Percentiles rank a stretch among this genome's conserved stretches.
Conservation (phyloP, 2,888 invertebrate species). For the Cerastoderma edule region DNA sequence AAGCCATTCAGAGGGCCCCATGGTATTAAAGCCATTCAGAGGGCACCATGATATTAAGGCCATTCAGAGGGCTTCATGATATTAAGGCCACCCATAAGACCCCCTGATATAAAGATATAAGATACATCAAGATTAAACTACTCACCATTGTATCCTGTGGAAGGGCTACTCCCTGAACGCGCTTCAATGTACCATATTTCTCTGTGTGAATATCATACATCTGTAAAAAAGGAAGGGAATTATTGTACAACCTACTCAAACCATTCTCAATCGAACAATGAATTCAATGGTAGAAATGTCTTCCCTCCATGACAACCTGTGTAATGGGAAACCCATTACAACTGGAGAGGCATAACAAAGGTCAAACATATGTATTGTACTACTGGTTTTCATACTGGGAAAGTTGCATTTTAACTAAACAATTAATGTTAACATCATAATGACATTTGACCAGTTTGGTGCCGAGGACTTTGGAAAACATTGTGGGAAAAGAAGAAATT, state of each 20-base stretch:
- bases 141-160: constrained; percentile 86
- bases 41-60: not conserved
- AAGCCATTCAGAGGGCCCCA: not conserved
- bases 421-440: too few relatives aligned
- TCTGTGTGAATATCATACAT: constrained; percentile 89
- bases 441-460: too few relatives aligned
- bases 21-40: not conserved
- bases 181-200: constrained; percentile 87
- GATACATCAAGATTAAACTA: not conserved
- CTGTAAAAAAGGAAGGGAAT: constrained; percentile 68
- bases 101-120: not conserved
- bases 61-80: not conserved
- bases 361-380: not conserved
- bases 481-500: too few relatives aligned
- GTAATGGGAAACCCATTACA: too few relatives aligned
- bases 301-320: too few relatives aligned
- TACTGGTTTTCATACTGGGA: not conserved
- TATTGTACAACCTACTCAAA: not conserved
- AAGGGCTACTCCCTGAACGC: constrained; percentile 95
- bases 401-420: too few relatives aligned
- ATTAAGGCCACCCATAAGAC: not conserved
- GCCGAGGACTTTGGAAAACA: too few relatives aligned
- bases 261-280: not conserved
- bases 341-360: too few relatives aligned
- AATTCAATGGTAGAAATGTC: not conserved